Percentiles rank a stretch among this genome's conserved stretches.
Evolutionary conservation across 1,140 invertebrate genomes (phyloP).

Genomic region (Sipha flava): DNA sequence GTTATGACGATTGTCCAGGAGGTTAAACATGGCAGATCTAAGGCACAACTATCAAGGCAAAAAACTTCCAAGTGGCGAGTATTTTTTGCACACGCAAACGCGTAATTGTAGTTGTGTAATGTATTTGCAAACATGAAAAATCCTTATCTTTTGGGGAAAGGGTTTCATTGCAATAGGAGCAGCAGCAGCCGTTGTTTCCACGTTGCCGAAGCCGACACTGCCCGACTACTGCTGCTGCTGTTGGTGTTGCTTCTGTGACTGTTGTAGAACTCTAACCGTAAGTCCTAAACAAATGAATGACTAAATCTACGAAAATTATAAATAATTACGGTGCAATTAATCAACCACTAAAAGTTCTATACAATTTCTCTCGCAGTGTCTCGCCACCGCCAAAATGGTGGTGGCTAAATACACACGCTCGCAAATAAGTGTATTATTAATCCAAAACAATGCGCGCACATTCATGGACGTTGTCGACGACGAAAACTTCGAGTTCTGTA

Average conservation of each 20-base stretch:
- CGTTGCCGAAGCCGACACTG: neutral
- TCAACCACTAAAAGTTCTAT: neutral
- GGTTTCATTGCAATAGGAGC: too few species aligned
- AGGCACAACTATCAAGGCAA: neutral
- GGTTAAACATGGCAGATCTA: neutral
- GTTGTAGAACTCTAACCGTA: neutral
- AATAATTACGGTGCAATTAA: neutral
- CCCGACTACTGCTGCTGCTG: too few species aligned
- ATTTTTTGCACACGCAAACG: neutral
- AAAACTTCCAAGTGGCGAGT: neutral
- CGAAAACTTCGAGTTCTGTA: too few species aligned
- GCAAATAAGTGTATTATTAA: too few species aligned
- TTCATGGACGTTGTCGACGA: too few species aligned
- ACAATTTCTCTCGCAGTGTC: neutral
- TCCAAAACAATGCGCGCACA: too few species aligned
- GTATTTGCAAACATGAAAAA: constrained; percentile 8
- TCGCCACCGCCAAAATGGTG: too few species aligned
- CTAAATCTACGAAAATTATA: neutral
- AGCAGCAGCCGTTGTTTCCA: neutral
- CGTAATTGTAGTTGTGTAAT: neutral
- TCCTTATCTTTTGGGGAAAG: neutral
- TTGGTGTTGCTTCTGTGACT: neutral
- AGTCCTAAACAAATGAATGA: constrained; percentile 1
- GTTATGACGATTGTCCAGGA: constrained; percentile 15
- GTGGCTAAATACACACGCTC: too few species aligned